phyloP scores from a whole-genome alignment of 2,888 invertebrate genomes.

The Lottia scabra region DNA sequence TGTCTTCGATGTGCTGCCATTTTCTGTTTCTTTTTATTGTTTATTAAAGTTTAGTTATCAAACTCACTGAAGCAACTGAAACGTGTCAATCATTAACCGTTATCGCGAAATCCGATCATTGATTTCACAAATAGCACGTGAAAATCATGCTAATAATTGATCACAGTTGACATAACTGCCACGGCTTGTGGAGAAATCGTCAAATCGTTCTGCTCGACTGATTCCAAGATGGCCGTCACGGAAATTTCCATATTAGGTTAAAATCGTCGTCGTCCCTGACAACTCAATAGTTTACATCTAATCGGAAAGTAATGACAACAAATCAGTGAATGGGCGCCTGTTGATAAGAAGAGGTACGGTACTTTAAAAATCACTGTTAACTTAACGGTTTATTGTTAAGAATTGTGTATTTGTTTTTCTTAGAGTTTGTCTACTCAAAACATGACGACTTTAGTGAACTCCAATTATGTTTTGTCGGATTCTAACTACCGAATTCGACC shows the following conservation, averaged over 20 bases:
- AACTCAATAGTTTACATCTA: slow-evolving; percentile 53
- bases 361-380: too few species aligned
- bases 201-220: not conserved
- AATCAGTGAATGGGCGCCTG: slow-evolving; percentile 16
- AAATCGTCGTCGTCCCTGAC: slow-evolving; percentile 42
- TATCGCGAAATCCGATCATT: too few species aligned
- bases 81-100: too few species aligned
- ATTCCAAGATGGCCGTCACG: slow-evolving; percentile 39
- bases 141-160: too few species aligned
- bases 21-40: not conserved
- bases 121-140: too few species aligned
- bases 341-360: not conserved
- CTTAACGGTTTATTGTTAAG: not conserved
- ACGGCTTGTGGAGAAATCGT: too few species aligned
- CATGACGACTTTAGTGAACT: slow-evolving; percentile 50
- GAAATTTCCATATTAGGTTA: slow-evolving; percentile 34
- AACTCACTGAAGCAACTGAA: too few species aligned
- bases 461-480: slow-evolving; percentile 51
- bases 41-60: not conserved
- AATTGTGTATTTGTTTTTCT: not conserved
- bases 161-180: too few species aligned
- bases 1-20: slow-evolving; percentile 19
- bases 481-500: slow-evolving; percentile 57
- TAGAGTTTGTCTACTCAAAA: not conserved
- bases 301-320: slow-evolving; percentile 41